Conservation (phyloP, 2,113 vertebrate species). For the Muscicapa adusta region DNA sequence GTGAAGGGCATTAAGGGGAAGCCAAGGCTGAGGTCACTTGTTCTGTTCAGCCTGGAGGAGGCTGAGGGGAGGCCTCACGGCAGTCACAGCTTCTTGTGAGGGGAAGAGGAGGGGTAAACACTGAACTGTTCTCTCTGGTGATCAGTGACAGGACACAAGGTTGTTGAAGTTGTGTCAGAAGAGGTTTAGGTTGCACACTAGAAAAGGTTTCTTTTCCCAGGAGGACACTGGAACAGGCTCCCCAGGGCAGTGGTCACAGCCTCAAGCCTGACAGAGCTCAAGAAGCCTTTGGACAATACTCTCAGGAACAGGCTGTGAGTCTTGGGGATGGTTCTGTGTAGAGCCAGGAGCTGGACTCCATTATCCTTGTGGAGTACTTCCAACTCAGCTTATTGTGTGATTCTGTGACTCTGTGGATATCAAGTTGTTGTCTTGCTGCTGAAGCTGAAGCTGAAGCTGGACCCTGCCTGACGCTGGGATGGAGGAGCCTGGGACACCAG, state of each 20-base stretch:
- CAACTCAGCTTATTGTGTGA: neutral
- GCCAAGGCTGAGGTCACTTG: rapidly evolving
- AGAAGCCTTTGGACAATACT: neutral
- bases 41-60: neutral
- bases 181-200: neutral
- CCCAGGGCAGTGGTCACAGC: neutral
- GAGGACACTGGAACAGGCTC: neutral
- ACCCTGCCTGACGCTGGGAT: neutral
- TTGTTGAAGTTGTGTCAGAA: neutral
- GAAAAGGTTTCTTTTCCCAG: neutral
- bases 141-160: rapidly evolving
- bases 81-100: neutral
- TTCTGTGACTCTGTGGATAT: neutral
- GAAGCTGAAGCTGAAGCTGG: neutral
- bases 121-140: neutral
- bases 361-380: neutral
- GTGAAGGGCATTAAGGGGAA: neutral
- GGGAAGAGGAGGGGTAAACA: neutral
- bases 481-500: neutral
- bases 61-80: neutral
- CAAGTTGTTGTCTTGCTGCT: neutral
- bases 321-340: neutral
- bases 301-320: neutral
- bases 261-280: neutral
- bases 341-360: neutral